Evolutionary conservation across 2,888 invertebrate species (phyloP).

Genomic region (Electrophaes corylata): DNA sequence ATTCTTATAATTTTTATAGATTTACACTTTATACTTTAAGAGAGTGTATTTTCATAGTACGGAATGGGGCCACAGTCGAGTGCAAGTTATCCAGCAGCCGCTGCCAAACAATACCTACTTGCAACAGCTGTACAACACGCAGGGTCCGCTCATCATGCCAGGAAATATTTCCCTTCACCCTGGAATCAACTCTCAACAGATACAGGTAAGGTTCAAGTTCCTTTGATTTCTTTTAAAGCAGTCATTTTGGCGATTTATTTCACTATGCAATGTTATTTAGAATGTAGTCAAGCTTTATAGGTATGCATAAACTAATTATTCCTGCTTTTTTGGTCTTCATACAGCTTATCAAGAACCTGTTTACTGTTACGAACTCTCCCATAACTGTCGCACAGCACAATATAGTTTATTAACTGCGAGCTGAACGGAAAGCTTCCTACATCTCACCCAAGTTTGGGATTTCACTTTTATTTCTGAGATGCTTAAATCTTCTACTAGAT

Average conservation of each 20-base stretch:
- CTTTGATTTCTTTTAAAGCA: background rate
- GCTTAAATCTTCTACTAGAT: background rate
- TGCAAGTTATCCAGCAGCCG: conserved; percentile 94
- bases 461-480: too few species aligned
- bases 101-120: conserved; percentile 89
- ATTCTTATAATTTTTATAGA: too few species aligned
- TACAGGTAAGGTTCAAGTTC: conserved; percentile 81
- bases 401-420: too few species aligned
- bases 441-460: too few species aligned
- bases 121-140: conserved; percentile 92
- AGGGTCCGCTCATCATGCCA: conserved; percentile 92
- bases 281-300: background rate
- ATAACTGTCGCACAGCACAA: background rate
- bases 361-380: background rate
- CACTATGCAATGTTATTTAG: background rate
- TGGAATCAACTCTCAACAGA: conserved; percentile 90
- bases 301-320: too few species aligned
- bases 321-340: too few species aligned
- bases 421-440: too few species aligned
- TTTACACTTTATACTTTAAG: background rate
- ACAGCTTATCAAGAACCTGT: background rate
- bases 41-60: conserved; percentile 56
- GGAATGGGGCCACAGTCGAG: conserved; percentile 89
- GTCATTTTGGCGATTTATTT: background rate
- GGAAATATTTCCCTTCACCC: conserved; percentile 90